Conservation (phyloP, 2,888 invertebrate genomes). For the Troides oblongomaculatus region DNA sequence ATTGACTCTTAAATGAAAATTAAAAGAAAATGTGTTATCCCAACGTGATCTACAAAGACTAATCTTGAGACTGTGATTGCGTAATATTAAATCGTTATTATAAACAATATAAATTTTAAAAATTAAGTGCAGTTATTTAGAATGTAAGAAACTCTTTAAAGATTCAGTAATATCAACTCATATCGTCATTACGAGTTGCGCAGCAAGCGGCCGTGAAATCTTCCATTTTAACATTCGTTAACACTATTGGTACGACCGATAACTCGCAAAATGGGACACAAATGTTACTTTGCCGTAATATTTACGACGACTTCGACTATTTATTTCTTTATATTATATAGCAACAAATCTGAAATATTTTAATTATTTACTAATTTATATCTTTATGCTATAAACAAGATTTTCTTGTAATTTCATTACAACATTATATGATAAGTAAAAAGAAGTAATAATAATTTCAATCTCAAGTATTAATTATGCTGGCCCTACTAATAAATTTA, state of each 20-base stretch:
- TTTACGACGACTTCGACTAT: conserved; percentile 4
- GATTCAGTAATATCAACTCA: conserved; percentile 4
- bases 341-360: neutral
- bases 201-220: conserved; percentile 8
- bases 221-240: conserved; percentile 19
- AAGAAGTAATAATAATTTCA: conserved; percentile 1
- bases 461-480: neutral
- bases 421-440: neutral
- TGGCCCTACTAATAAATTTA: neutral
- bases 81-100: conserved; percentile 41
- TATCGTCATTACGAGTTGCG: neutral
- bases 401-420: neutral
- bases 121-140: conserved; percentile 38
- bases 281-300: conserved; percentile 8
- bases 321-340: neutral
- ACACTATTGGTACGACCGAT: conserved; percentile 3
- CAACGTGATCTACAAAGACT: conserved; percentile 54
- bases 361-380: neutral
- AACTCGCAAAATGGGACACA: conserved; percentile 1
- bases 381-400: neutral
- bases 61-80: conserved; percentile 73
- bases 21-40: conserved; percentile 33
- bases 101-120: conserved; percentile 32
- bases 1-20: conserved; percentile 32
- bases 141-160: conserved; percentile 33